Base-by-base conservation (phyloP, 1,140 invertebrate genomes). In the Drosophila rhopaloa region DNA sequence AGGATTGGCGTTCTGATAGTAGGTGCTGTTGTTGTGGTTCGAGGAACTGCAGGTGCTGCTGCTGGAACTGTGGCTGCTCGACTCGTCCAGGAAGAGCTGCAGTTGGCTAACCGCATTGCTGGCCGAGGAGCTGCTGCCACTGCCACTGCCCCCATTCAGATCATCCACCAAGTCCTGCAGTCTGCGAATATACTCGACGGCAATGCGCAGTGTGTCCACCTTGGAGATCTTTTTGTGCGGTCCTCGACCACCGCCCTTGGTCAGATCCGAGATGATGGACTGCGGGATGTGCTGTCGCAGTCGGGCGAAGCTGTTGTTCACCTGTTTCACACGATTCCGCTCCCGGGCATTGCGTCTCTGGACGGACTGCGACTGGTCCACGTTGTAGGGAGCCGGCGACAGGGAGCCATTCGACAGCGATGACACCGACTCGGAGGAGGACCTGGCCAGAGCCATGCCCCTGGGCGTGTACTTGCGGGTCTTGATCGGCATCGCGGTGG, bases 151-250 rank as follows among this genome's bases (percentile, higher is more conserved):
- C 9, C 82, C 83, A 6, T 88, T 88, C 2, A 88, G 54, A 58
- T 96, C 96, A 41, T 97, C 96, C 35, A 99, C 93, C 32, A 98
- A 93, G 65, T 96, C 94, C 91, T 98, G 96, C n/a, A 99, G 94
- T 75, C 96, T 95, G 55, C 96, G 94, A 71, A 99, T 99, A 91
- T 99, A 99, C 91, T 98, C 97, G 1, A 99, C 97, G 5, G 98
- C 98, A 79, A 98, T 95, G 70, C 96, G 94, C 16, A 99, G 93
- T 0, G 98, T 99, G 89, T 99, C 98, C 37, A 99, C 98, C 94
- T 99, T 99, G 89, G 96, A 97, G 43, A 99, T 94, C 91, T 99
- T 98, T 90, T 98, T 98, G 67, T 94, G 94, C 2, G 95, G 95
- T 29, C 95, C 95, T 65, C 96, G 94, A 1, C 95, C 94, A 9